Percentiles rank a stretch among this genome's conserved stretches.
Conservation (phyloP, 2,797 vertebrate genomes). For the Serranus cabrilla region DNA sequence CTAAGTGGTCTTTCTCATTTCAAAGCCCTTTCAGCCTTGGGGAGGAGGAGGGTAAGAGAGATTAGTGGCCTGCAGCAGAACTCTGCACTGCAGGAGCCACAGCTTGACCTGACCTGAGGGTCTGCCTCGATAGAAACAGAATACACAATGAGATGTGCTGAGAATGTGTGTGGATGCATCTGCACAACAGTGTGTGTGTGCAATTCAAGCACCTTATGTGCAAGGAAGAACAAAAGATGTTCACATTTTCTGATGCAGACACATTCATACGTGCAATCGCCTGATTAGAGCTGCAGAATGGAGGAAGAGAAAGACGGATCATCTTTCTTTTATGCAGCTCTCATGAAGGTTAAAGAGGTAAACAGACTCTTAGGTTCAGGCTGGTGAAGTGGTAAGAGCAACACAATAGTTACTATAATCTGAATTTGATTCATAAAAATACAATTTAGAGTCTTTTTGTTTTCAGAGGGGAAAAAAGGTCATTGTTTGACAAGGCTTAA, state of each 20-base stretch:
- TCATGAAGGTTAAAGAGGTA: constrained; percentile 22
- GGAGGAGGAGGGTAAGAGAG: constrained; percentile 59
- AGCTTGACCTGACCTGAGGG: constrained; percentile 66
- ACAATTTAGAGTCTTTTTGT: constrained; percentile 4
- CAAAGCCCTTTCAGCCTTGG: constrained; percentile 57
- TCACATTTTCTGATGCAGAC: background rate
- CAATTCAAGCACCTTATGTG: background rate
- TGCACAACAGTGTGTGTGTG: background rate
- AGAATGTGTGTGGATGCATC: background rate
- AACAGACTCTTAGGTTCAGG: constrained; percentile 17
- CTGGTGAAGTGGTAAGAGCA: constrained; percentile 8
- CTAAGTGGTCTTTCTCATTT: constrained; percentile 69
- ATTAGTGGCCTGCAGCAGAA: constrained; percentile 71
- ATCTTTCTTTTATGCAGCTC: constrained; percentile 14
- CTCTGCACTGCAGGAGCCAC: constrained; percentile 61
- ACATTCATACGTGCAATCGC: background rate
- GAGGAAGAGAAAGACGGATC: background rate
- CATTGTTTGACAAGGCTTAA: constrained; percentile 3
- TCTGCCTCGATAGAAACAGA: constrained; percentile 37
- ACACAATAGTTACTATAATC: background rate
- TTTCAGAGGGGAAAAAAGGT: background rate
- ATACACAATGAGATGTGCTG: constrained; percentile 44
- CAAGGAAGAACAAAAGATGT: background rate
- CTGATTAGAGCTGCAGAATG: constrained; percentile 7
- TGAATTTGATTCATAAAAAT: background rate